Percentiles rank a stretch among this genome's conserved stretches.
Evolutionary conservation across 2,888 invertebrate genomes (phyloP).

Genomic region (Lumbricus terrestris): DNA sequence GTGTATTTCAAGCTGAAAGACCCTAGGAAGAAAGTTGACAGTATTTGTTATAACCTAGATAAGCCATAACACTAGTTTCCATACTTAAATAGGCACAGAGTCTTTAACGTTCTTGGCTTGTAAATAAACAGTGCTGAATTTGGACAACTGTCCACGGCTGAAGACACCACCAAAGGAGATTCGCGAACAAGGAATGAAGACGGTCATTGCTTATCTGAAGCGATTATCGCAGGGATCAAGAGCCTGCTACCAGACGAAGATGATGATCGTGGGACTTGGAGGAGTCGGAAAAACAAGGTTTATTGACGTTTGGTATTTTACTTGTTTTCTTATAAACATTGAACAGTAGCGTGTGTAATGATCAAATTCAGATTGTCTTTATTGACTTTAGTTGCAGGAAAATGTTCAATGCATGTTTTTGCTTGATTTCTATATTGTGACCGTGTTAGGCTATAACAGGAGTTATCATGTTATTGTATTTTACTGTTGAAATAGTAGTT

Average conservation of each 20-base stretch:
- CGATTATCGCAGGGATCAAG: slow-evolving; percentile 51
- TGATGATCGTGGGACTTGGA: slow-evolving; percentile 60
- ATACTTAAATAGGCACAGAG: background rate
- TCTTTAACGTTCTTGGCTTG: background rate
- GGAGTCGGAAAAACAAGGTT: slow-evolving; percentile 60
- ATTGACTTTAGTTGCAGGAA: background rate
- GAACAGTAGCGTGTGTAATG: too few species aligned
- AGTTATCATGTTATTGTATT: background rate
- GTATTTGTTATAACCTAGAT: background rate
- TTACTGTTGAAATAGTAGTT: background rate
- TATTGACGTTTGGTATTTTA: background rate
- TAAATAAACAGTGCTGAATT: slow-evolving; percentile 38
- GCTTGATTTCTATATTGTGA: background rate
- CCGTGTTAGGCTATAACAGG: background rate
- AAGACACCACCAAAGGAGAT: slow-evolving; percentile 58
- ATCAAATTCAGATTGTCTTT: background rate
- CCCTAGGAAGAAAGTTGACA: background rate
- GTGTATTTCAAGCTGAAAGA: background rate
- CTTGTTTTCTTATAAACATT: background rate
- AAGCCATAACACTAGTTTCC: background rate
- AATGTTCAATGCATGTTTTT: background rate
- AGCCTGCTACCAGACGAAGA: slow-evolving; percentile 56
- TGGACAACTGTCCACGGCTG: slow-evolving; percentile 48
- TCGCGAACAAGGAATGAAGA: slow-evolving; percentile 48
- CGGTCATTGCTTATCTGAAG: slow-evolving; percentile 52